A percentile compares a stretch with the other conserved stretches of the same genome.
Evolutionary conservation across 2,797 vertebrate species (phyloP).

Genomic region (Fringilla coelebs): DNA sequence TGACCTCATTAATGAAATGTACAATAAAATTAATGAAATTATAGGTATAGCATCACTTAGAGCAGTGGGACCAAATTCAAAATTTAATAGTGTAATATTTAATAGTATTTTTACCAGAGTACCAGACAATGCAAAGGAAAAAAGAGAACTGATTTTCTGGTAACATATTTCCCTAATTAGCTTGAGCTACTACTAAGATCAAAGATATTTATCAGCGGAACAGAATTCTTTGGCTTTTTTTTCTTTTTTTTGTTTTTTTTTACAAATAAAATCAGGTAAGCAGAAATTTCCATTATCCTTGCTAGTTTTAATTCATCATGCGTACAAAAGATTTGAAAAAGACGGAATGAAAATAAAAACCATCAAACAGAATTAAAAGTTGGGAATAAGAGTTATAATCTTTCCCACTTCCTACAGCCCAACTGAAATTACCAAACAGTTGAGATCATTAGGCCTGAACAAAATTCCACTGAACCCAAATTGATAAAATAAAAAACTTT

Average conservation of each 20-base stretch:
- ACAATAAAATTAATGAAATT: constrained; percentile 30
- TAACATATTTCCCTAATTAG: neutral
- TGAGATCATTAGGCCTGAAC: neutral
- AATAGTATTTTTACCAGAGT: neutral
- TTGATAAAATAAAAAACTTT: neutral
- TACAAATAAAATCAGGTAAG: neutral
- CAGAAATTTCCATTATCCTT: neutral
- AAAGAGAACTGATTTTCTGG: neutral
- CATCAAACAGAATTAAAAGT: neutral
- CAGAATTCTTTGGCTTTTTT: neutral
- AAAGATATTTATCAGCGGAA: neutral
- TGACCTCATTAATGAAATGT: constrained; percentile 40
- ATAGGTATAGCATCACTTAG: neutral
- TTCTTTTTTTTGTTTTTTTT: neutral
- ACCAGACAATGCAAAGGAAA: neutral
- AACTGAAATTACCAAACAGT: neutral
- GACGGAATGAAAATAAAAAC: neutral
- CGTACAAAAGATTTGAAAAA: neutral
- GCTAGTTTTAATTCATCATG: neutral
- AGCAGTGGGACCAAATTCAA: neutral
- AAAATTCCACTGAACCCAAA: neutral
- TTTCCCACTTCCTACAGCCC: neutral
- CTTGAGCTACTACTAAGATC: neutral
- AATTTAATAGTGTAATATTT: neutral
- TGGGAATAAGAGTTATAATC: neutral